Evolutionary conservation across 2,113 vertebrate species (phyloP).

Genomic region (Perca fluviatilis): DNA sequence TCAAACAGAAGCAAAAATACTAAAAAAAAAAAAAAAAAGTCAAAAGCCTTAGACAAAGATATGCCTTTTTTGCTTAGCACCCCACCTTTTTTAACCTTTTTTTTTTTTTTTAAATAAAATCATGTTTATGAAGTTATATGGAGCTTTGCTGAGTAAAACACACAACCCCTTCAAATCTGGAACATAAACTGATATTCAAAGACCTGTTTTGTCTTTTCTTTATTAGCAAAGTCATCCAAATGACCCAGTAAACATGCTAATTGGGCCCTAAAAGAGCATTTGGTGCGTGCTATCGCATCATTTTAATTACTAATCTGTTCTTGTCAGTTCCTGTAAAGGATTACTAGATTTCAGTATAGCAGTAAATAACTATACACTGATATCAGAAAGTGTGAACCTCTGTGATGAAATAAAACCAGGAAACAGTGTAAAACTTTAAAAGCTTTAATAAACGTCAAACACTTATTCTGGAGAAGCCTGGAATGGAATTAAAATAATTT

Average conservation of each 20-base stretch:
- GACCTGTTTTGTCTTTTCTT: background rate
- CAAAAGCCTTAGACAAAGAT: background rate
- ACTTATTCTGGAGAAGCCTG: conserved; percentile 82
- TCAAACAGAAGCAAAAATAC: background rate
- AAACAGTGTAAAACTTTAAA: conserved; percentile 56
- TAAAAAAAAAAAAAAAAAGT: too few species aligned
- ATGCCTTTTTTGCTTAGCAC: background rate
- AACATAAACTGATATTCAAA: background rate
- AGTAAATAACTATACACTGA: background rate
- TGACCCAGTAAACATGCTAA: background rate
- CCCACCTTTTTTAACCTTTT: background rate
- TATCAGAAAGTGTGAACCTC: background rate
- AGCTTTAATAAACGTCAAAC: conserved; percentile 80
- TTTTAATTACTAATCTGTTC: background rate
- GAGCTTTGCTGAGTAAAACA: background rate
- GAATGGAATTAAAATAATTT: conserved; percentile 82
- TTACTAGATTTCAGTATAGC: background rate
- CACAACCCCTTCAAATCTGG: background rate
- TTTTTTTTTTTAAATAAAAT: too few species aligned
- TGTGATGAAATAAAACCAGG: background rate
- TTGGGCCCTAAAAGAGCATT: too few species aligned
- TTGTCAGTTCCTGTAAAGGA: background rate
- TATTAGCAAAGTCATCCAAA: background rate
- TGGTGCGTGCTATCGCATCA: too few species aligned
- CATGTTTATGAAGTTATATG: background rate